A percentile compares a stretch with the other conserved stretches of the same genome.
Evolutionary conservation across 2,113 vertebrate genomes (phyloP).

Genomic region (Tupaia chinensis): DNA sequence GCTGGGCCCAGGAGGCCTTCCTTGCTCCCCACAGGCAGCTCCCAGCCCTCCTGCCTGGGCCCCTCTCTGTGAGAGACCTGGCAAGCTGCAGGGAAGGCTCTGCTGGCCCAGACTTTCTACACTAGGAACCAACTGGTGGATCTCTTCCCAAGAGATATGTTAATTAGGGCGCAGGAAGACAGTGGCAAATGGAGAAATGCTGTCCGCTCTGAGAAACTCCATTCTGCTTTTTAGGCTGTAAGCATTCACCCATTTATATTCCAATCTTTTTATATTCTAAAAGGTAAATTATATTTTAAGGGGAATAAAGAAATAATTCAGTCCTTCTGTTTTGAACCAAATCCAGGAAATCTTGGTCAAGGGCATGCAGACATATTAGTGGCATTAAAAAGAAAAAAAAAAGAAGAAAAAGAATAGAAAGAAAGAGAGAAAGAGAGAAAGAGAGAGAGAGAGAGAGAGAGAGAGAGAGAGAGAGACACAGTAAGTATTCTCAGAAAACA

Average conservation of each 20-base stretch:
- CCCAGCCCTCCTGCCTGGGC: background rate
- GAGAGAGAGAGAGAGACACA: background rate
- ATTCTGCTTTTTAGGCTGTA: background rate
- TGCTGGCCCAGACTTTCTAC: background rate
- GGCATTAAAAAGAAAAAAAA: background rate
- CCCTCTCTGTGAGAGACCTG: rapidly evolving
- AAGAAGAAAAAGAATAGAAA: background rate
- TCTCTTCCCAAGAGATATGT: background rate
- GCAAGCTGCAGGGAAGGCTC: background rate
- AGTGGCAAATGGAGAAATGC: background rate
- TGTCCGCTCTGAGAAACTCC: background rate
- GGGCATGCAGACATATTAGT: background rate
- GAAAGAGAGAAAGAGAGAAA: background rate
- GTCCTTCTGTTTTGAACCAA: conserved; percentile 22
- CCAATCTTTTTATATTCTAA: background rate
- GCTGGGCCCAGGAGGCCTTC: rapidly evolving
- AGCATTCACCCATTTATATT: background rate
- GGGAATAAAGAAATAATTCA: conserved; percentile 1
- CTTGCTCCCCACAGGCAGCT: background rate
- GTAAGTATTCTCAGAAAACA: no score
- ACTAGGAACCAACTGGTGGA: background rate
- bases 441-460: background rate
- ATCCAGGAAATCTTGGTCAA: conserved; percentile 55
- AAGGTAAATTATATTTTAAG: conserved; percentile 33
- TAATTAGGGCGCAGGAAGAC: no score